A percentile compares a stretch with the other conserved stretches of the same genome.
Conservation (phyloP, 2,797 vertebrate genomes). For the Sebastes minor region DNA sequence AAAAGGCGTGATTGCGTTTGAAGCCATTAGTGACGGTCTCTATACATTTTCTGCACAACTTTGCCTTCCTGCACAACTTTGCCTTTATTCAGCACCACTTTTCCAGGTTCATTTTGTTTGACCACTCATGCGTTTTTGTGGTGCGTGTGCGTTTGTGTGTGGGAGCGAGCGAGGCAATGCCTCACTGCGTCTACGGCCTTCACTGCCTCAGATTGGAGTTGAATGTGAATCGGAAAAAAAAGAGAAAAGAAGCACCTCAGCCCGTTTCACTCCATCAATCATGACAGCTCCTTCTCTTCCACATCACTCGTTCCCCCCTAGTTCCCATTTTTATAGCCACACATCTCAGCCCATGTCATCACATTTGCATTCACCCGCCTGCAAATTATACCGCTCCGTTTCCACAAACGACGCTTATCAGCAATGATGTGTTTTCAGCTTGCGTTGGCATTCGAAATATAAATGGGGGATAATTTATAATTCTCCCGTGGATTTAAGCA, state of each 20-base stretch:
- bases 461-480: slow-evolving; percentile 77
- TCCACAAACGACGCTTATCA: slow-evolving; percentile 74
- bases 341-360: slow-evolving; percentile 76
- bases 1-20: slow-evolving; percentile 20
- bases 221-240: slow-evolving; percentile 58
- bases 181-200: slow-evolving; percentile 68
- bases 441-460: slow-evolving; percentile 71
- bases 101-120: slow-evolving; percentile 72
- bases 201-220: slow-evolving; percentile 68
- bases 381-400: slow-evolving; percentile 72
- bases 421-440: slow-evolving; percentile 76
- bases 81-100: slow-evolving; percentile 61
- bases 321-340: slow-evolving; percentile 68
- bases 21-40: slow-evolving; percentile 41
- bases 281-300: slow-evolving; percentile 78
- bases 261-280: slow-evolving; percentile 78
- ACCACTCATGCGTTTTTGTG: slow-evolving; percentile 68
- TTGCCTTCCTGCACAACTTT: slow-evolving; percentile 48
- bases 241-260: slow-evolving; percentile 69
- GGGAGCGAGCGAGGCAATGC: slow-evolving; percentile 43
- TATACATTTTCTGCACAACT: slow-evolving; percentile 42
- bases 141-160: slow-evolving; percentile 16
- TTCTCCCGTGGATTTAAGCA: slow-evolving; percentile 63
- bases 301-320: slow-evolving; percentile 63
- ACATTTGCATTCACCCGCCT: slow-evolving; percentile 77